These are phyloP conservation scores for Trachelus iudaicus DNA, from an alignment of 2,888 invertebrate genomes.

Conservation along the genomic window DNA sequence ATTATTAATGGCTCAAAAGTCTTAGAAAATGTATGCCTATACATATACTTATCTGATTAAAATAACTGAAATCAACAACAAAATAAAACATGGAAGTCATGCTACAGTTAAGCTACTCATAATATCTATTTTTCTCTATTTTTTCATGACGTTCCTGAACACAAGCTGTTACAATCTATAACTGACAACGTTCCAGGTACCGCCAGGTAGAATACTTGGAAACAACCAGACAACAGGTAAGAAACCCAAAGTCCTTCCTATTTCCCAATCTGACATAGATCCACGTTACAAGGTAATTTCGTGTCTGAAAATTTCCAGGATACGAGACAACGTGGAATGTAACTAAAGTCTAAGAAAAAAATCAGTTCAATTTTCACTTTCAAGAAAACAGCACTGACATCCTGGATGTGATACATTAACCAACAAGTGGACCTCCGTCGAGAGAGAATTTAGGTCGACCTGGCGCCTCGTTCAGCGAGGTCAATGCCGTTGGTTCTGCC, in stretches of 20 bases:
- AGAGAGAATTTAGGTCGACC: conserved; percentile 15
- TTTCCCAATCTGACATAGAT: too few species aligned
- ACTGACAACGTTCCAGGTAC: not conserved
- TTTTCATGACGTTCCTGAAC: not conserved
- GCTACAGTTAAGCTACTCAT: not conserved
- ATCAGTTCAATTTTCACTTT: not conserved
- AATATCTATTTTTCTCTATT: not conserved
- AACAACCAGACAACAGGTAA: not conserved
- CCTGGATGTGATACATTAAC: not conserved
- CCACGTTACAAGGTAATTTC: not conserved
- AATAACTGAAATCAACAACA: too few species aligned
- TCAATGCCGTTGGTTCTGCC: conserved; percentile 13
- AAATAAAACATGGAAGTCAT: not conserved
- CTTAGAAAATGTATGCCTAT: too few species aligned
- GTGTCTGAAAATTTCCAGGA: not conserved
- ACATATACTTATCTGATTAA: too few species aligned
- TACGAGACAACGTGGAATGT: not conserved
- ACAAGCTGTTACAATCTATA: not conserved
- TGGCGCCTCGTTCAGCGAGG: conserved; percentile 16
- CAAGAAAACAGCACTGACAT: not conserved
- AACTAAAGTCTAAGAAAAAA: not conserved
- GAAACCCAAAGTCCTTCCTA: too few species aligned
- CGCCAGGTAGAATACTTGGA: not conserved
- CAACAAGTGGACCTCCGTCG: conserved; percentile 2
- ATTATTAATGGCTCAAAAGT: too few species aligned